Percentiles rank a stretch among this genome's conserved stretches.
phyloP scores from a whole-genome alignment of 2,113 vertebrate genomes.

The Pelodiscus sinensis region DNA sequence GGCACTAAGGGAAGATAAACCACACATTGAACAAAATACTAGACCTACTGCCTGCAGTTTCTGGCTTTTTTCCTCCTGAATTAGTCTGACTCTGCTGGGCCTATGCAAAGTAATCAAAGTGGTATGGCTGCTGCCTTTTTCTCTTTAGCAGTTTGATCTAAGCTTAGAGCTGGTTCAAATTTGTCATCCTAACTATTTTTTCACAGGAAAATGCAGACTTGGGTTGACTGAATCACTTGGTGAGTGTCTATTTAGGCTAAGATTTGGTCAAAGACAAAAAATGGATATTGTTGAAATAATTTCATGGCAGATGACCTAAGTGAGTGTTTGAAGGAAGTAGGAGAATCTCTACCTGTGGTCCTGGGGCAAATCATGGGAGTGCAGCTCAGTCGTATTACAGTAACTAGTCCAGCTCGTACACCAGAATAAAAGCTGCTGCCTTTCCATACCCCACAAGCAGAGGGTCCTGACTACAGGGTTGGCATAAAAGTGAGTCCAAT shows the following conservation, averaged over 20 bases:
- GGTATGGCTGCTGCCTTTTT: background rate
- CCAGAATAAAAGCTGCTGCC: background rate
- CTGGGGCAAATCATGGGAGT: background rate
- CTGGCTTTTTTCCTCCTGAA: background rate
- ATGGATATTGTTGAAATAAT: rapidly evolving
- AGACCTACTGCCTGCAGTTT: background rate
- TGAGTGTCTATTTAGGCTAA: background rate
- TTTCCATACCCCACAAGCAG: background rate
- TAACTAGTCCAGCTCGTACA: rapidly evolving
- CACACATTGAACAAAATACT: background rate
- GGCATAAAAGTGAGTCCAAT: background rate
- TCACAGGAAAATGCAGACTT: background rate
- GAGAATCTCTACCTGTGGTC: background rate
- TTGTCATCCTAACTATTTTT: background rate
- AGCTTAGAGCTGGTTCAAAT: background rate
- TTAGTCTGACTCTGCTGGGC: background rate
- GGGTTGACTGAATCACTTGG: background rate
- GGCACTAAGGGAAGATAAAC: background rate
- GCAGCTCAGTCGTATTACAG: rapidly evolving
- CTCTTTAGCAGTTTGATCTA: background rate
- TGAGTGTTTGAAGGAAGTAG: background rate
- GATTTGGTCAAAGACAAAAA: background rate
- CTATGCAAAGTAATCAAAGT: background rate
- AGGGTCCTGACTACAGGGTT: background rate
- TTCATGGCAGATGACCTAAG: background rate